Evolutionary conservation across 1,140 invertebrate species (phyloP), one percentile per base, ranked within the genome.

Genomic region (Vanessa tameamea): DNA sequence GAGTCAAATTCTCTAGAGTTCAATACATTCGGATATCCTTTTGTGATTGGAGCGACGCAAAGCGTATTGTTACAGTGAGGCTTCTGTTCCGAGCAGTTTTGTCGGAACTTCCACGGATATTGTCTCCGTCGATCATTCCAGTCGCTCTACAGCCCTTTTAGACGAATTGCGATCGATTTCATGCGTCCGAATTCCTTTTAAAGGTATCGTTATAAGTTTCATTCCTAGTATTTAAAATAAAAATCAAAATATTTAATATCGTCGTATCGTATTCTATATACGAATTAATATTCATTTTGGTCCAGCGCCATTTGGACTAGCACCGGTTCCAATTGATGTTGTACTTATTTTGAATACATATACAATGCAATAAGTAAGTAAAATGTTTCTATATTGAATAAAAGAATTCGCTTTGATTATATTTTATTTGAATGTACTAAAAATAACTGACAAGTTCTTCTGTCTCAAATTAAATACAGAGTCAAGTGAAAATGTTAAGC

Each of bases 1-100:
- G 81, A 81, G 83, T 82, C 85, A 83, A 85, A 88, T 85, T 87
- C 83, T 67, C 83, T 63, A 67, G 77, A 80, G 78, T 84, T 85
- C 86, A 84, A 90, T 90, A 88, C 85, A 87, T 88, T 83, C 78
- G 81, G 85, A 89, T 87, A 91, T 88, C 83, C 87, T 89, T 89
- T 89, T 83, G 81, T 85, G 82, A 88, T 88, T 88, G 85, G 75
- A 87, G 84, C 85, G 86, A 85, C 84, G 87, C 89, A 89, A 88
- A 89, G 86, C 86, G 83, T 88, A 87, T 87, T 89, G 87, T 86
- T 85, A 82, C 79, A 84, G 75, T 87, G 81, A 85, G 80, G 80
- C 78, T 86, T 86, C 82, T 82, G 81, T 84, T 80, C 78, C 72
- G 79, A 80, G 76, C 78, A 81, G 83, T 87, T 90, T 87, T 88